phyloP scores from a whole-genome alignment of 2,888 invertebrate genomes.

The Sicus ferrugineus region DNA sequence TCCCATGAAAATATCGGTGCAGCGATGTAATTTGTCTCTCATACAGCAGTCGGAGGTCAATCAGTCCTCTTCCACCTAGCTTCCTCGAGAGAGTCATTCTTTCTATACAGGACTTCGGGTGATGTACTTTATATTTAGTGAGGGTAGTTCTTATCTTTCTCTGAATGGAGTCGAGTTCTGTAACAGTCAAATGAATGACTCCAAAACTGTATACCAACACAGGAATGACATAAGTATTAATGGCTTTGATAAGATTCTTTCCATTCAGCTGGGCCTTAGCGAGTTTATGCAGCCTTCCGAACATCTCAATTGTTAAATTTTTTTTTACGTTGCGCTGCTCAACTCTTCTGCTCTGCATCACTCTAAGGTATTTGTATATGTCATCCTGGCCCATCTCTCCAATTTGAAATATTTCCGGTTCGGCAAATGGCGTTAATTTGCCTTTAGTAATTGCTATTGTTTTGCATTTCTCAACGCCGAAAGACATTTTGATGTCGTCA shows the following conservation, averaged over 20 bases:
- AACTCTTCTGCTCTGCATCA: background rate
- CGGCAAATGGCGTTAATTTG: background rate
- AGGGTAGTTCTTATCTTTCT: constrained; percentile 8
- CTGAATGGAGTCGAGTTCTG: background rate
- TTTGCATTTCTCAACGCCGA: constrained; percentile 5
- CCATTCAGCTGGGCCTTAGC: no score
- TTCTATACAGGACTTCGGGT: constrained; percentile 16
- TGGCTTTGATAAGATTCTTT: no score
- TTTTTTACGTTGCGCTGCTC: background rate
- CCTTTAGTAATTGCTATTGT: background rate
- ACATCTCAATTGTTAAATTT: background rate
- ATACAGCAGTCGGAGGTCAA: constrained; percentile 1
- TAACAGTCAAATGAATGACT: background rate
- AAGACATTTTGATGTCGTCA: background rate
- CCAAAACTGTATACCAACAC: no score
- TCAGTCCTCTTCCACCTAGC: constrained; percentile 15
- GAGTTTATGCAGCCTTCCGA: no score
- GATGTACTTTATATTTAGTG: constrained; percentile 13
- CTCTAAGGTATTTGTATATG: background rate
- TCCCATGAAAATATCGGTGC: constrained; percentile 7
- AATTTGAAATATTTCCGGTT: background rate
- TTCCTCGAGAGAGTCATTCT: constrained; percentile 10
- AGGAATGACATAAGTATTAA: no score
- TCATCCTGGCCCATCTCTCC: background rate
- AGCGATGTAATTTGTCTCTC: constrained; percentile 9